Evolutionary conservation across 2,113 vertebrate species (phyloP).

Genomic region (Plecotus auritus): DNA sequence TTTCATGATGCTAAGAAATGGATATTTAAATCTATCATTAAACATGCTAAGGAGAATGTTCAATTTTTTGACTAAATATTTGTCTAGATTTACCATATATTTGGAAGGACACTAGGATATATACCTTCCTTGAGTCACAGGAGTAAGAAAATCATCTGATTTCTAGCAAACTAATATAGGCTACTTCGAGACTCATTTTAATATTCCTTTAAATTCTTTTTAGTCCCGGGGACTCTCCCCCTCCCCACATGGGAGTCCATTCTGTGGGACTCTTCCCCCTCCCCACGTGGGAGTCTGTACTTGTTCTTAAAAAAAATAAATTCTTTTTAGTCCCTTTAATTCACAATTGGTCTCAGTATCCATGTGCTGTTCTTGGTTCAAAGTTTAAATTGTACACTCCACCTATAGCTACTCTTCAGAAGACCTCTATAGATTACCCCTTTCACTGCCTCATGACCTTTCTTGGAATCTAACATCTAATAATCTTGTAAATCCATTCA

Average conservation of each 20-base stretch:
- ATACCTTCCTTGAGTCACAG: not conserved
- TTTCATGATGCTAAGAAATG: not conserved
- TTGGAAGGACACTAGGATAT: not conserved
- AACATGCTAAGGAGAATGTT: not conserved
- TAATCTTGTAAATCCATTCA: not conserved
- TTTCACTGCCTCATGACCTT: not conserved
- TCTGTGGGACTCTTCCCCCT: too few relatives aligned
- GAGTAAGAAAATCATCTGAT: not conserved
- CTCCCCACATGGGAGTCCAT: too few relatives aligned
- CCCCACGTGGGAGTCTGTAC: too few relatives aligned
- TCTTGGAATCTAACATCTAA: not conserved
- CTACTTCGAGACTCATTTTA: not conserved
- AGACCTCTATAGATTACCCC: not conserved
- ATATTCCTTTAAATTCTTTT: not conserved
- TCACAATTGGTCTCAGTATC: not conserved
- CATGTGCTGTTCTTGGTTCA: not conserved
- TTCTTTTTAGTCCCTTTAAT: not conserved
- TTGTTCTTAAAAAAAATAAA: too few relatives aligned
- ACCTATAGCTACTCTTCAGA: not conserved
- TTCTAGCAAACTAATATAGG: not conserved
- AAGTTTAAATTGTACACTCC: not conserved
- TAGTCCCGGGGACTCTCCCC: too few relatives aligned
- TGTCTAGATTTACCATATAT: not conserved
- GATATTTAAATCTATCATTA: not conserved
- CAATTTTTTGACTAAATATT: not conserved